Evolutionary conservation across 1,140 invertebrate species (phyloP).

Genomic region (Drosophila grimshawi): DNA sequence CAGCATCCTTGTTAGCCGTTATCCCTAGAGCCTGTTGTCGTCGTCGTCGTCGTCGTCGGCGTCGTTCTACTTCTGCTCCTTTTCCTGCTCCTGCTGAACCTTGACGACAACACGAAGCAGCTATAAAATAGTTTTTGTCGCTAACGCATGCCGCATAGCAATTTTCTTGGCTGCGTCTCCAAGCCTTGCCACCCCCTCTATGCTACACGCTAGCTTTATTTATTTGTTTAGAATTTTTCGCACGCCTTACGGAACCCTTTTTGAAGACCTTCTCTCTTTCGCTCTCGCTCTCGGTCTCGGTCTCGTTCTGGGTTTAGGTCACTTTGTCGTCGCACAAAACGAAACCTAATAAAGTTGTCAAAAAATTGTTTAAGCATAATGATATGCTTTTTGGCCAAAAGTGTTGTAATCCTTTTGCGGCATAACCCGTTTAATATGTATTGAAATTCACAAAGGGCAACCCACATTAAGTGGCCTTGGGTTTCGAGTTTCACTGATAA

Average conservation of each 20-base stretch:
- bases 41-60: neutral
- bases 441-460: constrained; percentile 74
- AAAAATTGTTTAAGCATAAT: constrained; percentile 82
- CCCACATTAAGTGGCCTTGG: constrained; percentile 72
- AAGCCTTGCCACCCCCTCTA: constrained; percentile 15
- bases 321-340: constrained; percentile 46
- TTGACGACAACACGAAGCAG: constrained; percentile 76
- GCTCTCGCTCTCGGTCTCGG: neutral
- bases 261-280: neutral
- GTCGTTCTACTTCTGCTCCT: neutral
- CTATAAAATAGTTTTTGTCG: constrained; percentile 79
- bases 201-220: constrained; percentile 70
- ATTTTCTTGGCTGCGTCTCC: constrained; percentile 51
- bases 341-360: constrained; percentile 79
- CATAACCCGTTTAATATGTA: constrained; percentile 82
- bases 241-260: constrained; percentile 57
- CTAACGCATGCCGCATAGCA: constrained; percentile 80
- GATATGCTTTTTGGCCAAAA: constrained; percentile 78
- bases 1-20: constrained; percentile 63
- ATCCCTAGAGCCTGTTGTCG: constrained; percentile 35
- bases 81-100: constrained; percentile 31
- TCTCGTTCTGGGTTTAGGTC: constrained; percentile 41
- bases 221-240: constrained; percentile 80
- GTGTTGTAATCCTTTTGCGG: constrained; percentile 81
- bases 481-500: constrained; percentile 53